A percentile compares a stretch with the other conserved stretches of the same genome.
Conservation (phyloP, 2,888 invertebrate species). For the Drosophila villosipedis region DNA sequence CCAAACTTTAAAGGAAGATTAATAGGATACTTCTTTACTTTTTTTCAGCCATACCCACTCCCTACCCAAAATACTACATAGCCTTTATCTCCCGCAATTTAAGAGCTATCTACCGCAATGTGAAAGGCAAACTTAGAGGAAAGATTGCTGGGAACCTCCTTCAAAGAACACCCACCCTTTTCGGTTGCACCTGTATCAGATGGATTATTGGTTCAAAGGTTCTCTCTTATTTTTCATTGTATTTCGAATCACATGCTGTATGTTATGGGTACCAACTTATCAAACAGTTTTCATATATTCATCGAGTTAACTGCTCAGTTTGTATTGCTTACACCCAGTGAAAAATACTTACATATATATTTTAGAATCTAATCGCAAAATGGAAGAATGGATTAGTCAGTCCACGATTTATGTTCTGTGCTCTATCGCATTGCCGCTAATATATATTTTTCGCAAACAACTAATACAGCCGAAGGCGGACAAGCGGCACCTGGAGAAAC, state of each 20-base stretch:
- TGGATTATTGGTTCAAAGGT: not conserved
- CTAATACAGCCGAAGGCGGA: not conserved
- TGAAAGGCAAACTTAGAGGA: too few relatives aligned
- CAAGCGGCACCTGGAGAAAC: fast-evolving
- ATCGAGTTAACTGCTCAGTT: too few relatives aligned
- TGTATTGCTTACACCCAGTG: not conserved
- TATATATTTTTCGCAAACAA: constrained; percentile 9
- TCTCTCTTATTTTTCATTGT: not conserved
- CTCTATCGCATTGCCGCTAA: constrained; percentile 7
- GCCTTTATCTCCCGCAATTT: not conserved
- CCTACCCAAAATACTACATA: not conserved
- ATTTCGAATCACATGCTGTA: not conserved
- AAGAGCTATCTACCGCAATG: not conserved
- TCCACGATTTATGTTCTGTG: not conserved
- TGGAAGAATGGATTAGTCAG: not conserved
- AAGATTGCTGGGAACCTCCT: too few relatives aligned
- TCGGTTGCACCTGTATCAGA: not conserved
- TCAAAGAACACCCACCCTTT: not conserved
- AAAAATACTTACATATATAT: not conserved
- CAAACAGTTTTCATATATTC: too few relatives aligned
- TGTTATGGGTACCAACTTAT: not conserved
- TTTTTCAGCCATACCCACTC: not conserved
- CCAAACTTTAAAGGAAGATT: too few relatives aligned
- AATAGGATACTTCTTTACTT: not conserved
- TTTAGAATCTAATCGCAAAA: not conserved